These are phyloP conservation scores for Myotis myotis DNA, from an alignment of 2,797 vertebrate species.

Conservation along the genomic window DNA sequence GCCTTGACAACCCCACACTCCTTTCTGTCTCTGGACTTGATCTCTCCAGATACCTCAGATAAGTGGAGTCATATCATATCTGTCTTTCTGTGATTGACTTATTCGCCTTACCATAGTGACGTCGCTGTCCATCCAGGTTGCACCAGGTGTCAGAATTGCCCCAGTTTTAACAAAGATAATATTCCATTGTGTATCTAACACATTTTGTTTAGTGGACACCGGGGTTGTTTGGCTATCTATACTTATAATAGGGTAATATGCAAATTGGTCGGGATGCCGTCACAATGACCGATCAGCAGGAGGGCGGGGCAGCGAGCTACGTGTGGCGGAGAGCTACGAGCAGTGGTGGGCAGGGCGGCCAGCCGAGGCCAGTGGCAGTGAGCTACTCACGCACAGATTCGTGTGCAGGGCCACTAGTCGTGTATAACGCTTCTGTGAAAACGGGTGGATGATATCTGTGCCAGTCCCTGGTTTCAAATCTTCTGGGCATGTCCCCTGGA, in stretches of 20 bases:
- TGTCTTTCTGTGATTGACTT: neutral
- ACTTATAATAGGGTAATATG: no score
- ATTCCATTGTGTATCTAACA: neutral
- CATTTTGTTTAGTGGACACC: no score
- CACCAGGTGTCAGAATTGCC: neutral
- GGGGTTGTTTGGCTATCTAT: neutral
- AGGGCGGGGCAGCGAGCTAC: no score
- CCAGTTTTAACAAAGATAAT: neutral
- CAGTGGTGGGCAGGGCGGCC: no score
- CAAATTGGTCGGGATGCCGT: no score
- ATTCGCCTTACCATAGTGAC: neutral
- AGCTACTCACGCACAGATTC: no score
- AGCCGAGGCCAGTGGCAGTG: no score
- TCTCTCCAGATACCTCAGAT: neutral
- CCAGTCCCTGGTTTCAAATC: neutral
- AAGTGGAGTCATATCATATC: no score
- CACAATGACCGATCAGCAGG: no score
- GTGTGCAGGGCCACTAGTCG: neutral
- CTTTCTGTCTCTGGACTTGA: neutral
- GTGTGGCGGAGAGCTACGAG: no score
- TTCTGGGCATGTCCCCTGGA: neutral
- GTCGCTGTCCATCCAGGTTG: neutral
- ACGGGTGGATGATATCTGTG: neutral
- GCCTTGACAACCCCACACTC: neutral
- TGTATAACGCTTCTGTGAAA: neutral